Conservation (phyloP, 2,888 invertebrate genomes). For the Aphodius sticticus region DNA sequence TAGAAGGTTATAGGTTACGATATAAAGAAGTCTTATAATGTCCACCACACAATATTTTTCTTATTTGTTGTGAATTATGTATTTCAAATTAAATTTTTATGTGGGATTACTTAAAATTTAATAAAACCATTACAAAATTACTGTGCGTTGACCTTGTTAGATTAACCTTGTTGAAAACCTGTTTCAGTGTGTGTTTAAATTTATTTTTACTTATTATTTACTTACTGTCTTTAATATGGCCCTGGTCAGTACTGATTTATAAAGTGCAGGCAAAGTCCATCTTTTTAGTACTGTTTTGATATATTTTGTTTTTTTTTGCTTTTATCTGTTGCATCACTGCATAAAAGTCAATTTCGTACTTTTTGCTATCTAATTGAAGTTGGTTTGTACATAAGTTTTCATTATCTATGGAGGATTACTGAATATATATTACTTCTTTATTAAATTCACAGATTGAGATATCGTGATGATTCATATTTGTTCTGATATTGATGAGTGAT, state of each 20-base stretch:
- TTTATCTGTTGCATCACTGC: neutral
- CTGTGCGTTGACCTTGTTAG: conserved; percentile 5
- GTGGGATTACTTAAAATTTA: neutral
- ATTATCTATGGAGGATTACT: neutral
- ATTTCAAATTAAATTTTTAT: neutral
- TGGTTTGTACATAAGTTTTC: neutral
- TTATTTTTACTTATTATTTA: neutral
- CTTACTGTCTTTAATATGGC: neutral
- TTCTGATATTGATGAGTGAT: too few species aligned
- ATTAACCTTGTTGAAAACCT: neutral
- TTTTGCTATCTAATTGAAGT: too few species aligned
- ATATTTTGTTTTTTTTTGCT: neutral
- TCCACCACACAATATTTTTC: conserved; percentile 4
- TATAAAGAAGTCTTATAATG: neutral
- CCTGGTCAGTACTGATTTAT: neutral
- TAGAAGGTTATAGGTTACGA: neutral
- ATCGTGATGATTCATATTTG: too few species aligned
- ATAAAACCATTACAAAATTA: neutral
- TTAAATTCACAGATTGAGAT: too few species aligned
- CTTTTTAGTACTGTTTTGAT: neutral
- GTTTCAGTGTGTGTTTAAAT: neutral
- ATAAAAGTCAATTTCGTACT: neutral
- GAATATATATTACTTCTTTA: too few species aligned
- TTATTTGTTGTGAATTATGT: neutral
- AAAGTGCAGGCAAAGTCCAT: neutral